Percentiles rank a stretch among this genome's conserved stretches.
phyloP scores from a whole-genome alignment of 2,888 invertebrate genomes.

The Enoplolaimus lenunculus region DNA sequence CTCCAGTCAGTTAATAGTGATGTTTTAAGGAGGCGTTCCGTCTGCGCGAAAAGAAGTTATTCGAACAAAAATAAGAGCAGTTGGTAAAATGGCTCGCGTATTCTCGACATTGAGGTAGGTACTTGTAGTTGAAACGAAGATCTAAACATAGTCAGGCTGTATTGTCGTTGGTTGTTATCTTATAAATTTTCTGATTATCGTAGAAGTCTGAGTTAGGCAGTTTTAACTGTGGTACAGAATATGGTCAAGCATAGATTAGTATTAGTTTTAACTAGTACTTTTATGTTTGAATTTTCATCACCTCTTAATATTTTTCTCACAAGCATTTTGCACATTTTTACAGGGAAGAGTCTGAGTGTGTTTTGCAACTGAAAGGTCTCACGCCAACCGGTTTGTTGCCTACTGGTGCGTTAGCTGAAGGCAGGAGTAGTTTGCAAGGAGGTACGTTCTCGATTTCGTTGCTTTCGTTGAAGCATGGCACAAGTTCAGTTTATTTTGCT shows the following conservation, averaged over 20 bases:
- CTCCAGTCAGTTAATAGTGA: no score
- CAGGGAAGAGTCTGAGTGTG: conserved; percentile 8
- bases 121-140: not conserved
- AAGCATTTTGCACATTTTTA: no score
- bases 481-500: no score
- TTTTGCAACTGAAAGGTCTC: conserved; percentile 9
- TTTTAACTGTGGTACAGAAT: not conserved
- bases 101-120: conserved; percentile 83
- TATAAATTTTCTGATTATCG: no score
- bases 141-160: no score
- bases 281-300: no score
- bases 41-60: conserved; percentile 86
- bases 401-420: not conserved
- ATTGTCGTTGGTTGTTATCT: no score
- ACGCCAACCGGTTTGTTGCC: conserved; percentile 6
- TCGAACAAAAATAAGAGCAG: conserved; percentile 96
- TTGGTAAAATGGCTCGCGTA: conserved; percentile 99
- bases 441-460: no score
- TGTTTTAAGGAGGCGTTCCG: conserved; percentile 40
- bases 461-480: no score
- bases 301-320: no score
- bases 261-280: no score
- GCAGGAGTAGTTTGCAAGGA: not conserved
- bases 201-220: not conserved
- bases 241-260: no score